A percentile compares a stretch with the other conserved stretches of the same genome.
Conservation (phyloP, 2,888 invertebrate genomes). For the Rhodophaea formosa region DNA sequence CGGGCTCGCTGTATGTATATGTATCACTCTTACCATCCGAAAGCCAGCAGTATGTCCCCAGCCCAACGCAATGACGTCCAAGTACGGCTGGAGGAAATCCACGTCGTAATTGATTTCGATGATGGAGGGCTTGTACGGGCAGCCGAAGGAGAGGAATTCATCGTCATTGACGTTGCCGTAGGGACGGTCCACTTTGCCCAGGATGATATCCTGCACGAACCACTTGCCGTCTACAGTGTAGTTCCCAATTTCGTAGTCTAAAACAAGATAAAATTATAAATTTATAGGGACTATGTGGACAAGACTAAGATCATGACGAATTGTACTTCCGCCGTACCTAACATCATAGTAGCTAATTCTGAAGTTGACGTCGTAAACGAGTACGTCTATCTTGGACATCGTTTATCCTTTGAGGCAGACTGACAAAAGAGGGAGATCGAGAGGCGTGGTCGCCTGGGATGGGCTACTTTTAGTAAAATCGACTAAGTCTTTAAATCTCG, state of each 20-base stretch:
- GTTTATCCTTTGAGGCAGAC: too few relatives aligned
- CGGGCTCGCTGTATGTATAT: too few relatives aligned
- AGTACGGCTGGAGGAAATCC: conserved; percentile 25
- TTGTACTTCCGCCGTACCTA: background rate
- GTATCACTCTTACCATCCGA: conserved; percentile 34
- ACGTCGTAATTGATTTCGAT: conserved; percentile 33
- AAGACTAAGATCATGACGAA: too few relatives aligned
- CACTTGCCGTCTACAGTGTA: conserved; percentile 38
- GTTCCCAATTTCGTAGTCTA: conserved; percentile 45
- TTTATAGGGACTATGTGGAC: too few relatives aligned
- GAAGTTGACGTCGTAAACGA: too few relatives aligned
- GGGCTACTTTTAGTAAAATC: too few relatives aligned
- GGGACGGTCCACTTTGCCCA: conserved; percentile 45
- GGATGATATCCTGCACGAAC: conserved; percentile 49
- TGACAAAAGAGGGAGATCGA: too few relatives aligned
- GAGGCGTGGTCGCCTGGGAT: too few relatives aligned
- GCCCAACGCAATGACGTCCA: conserved; percentile 33
- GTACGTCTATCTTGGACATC: too few relatives aligned
- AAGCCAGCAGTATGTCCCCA: conserved; percentile 35
- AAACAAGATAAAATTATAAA: conserved; percentile 23
- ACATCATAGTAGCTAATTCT: background rate
- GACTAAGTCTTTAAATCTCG: too few relatives aligned
- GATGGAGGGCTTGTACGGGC: conserved; percentile 27
- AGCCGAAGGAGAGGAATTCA: conserved; percentile 22
- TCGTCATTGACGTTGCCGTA: conserved; percentile 29